Conservation (phyloP, 2,888 invertebrate genomes). For the Heliconius cydno region DNA sequence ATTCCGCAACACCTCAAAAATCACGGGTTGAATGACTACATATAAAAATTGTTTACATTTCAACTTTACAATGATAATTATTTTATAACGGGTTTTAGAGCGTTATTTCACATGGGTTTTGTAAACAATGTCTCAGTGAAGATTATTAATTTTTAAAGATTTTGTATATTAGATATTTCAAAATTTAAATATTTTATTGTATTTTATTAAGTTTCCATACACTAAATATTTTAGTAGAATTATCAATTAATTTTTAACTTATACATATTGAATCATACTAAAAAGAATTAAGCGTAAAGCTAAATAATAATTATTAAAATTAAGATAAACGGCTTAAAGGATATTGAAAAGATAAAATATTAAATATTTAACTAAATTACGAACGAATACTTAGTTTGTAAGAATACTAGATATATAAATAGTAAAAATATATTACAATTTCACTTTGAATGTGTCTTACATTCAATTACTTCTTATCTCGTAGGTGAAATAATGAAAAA, state of each 20-base stretch:
- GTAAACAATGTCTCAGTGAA: neutral
- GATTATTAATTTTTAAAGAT: neutral
- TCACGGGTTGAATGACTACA: constrained; percentile 32
- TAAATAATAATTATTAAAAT: neutral
- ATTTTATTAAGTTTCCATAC: too few species aligned
- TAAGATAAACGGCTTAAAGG: neutral
- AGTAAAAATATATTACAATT: constrained; percentile 10
- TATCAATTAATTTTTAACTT: neutral
- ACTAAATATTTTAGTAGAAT: neutral
- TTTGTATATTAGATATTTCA: neutral
- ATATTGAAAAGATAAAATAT: neutral
- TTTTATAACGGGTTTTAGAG: neutral
- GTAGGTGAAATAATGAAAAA: constrained; percentile 41
- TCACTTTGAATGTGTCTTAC: neutral
- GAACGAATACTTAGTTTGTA: neutral
- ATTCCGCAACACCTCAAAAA: constrained; percentile 37
- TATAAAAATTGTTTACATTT: constrained; percentile 15
- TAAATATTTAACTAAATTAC: too few species aligned
- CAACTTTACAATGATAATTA: neutral
- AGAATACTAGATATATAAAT: neutral
- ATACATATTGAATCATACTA: neutral
- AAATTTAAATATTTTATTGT: neutral
- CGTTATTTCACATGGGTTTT: neutral
- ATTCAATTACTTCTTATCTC: constrained; percentile 40
- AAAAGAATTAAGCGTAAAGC: neutral